Evolutionary conservation across 2,888 invertebrate genomes (phyloP).

Genomic region (Icerya purchasi): DNA sequence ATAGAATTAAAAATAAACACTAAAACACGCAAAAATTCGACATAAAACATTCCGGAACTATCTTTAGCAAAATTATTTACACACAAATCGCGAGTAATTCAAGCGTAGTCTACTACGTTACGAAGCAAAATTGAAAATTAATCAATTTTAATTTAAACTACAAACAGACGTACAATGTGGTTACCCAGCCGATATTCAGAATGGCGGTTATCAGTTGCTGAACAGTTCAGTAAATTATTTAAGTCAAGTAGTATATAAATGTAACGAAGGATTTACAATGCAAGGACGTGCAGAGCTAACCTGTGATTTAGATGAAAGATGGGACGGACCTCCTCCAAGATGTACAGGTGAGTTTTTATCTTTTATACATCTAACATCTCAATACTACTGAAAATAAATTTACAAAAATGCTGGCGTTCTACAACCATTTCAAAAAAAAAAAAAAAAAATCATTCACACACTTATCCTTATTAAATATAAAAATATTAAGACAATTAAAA

Average conservation of each 20-base stretch:
- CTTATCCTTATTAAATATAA: neutral
- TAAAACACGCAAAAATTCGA: too few species aligned
- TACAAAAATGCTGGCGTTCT: too few species aligned
- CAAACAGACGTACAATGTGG: slow-evolving; percentile 77
- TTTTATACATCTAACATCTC: neutral
- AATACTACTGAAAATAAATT: too few species aligned
- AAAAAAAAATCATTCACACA: neutral
- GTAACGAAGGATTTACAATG: slow-evolving; percentile 67
- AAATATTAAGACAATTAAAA: neutral
- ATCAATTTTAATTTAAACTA: slow-evolving; percentile 14
- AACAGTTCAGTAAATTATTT: slow-evolving; percentile 74
- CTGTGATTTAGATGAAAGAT: slow-evolving; percentile 77
- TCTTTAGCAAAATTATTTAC: too few species aligned
- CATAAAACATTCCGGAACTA: too few species aligned
- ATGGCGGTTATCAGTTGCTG: slow-evolving; percentile 57
- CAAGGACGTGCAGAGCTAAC: slow-evolving; percentile 56
- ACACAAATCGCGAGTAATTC: too few species aligned
- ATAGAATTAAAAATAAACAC: too few species aligned
- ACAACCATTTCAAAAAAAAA: neutral
- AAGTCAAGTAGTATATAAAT: slow-evolving; percentile 63
- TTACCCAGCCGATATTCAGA: slow-evolving; percentile 60
- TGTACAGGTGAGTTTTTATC: slow-evolving; percentile 44
- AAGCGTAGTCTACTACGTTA: too few species aligned
- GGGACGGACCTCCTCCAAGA: slow-evolving; percentile 80
- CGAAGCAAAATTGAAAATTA: neutral